These are phyloP conservation scores for Echeneis naucrates DNA, from an alignment of 2,797 vertebrate genomes.

Conservation along the genomic window DNA sequence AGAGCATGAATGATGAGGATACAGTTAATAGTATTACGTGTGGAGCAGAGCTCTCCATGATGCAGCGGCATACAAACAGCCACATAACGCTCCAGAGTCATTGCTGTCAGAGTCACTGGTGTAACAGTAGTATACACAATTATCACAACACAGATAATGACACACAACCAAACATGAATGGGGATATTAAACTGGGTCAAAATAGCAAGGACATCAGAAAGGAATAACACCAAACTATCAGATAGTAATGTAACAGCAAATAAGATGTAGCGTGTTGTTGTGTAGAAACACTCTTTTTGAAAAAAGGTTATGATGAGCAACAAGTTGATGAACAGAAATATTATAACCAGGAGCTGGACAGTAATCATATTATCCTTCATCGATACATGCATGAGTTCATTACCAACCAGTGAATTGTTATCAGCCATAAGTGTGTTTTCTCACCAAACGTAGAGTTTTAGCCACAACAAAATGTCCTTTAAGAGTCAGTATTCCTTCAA, in stretches of 20 bases:
- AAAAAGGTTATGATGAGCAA: constrained; percentile 71
- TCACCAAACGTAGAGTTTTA: too few relatives aligned
- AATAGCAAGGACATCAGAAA: constrained; percentile 56
- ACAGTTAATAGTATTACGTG: constrained; percentile 9
- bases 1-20: constrained; percentile 61
- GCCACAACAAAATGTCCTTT: too few relatives aligned
- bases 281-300: constrained; percentile 64
- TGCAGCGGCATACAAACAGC: constrained; percentile 77
- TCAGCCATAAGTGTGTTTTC: too few relatives aligned
- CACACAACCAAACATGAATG: neutral
- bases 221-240: constrained; percentile 59
- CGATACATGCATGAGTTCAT: too few relatives aligned
- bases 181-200: neutral
- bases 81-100: constrained; percentile 79
- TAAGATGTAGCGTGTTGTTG: constrained; percentile 71
- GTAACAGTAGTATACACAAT: constrained; percentile 37
- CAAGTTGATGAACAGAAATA: constrained; percentile 69
- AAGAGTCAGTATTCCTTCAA: too few relatives aligned
- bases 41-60: constrained; percentile 65
- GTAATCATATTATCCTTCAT: too few relatives aligned
- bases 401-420: too few relatives aligned
- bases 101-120: constrained; percentile 72
- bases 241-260: constrained; percentile 70
- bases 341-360: too few relatives aligned
- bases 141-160: constrained; percentile 9